Conservation (phyloP, 1,140 invertebrate genomes). For the Dendroctonus valens region DNA sequence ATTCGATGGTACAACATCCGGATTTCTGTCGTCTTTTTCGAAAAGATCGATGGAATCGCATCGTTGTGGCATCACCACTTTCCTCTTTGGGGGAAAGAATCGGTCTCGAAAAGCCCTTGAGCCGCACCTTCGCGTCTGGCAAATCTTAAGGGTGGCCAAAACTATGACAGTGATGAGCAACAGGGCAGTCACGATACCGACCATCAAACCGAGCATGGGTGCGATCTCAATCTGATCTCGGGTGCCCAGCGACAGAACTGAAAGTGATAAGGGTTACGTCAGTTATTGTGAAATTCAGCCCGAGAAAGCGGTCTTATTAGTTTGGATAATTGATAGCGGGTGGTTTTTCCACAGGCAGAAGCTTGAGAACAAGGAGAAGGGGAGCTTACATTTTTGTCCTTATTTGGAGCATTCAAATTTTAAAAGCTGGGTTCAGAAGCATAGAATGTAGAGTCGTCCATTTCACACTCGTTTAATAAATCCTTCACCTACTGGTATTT, state of each 20-base stretch:
- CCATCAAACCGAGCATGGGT: slow-evolving; percentile 70
- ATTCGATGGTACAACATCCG: slow-evolving; percentile 80
- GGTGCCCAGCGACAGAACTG: slow-evolving; percentile 47
- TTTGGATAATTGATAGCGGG: no score
- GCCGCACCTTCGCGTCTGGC: slow-evolving; percentile 57
- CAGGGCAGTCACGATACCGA: slow-evolving; percentile 68
- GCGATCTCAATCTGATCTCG: slow-evolving; percentile 64
- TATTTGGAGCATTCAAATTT: no score
- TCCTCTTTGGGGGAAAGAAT: slow-evolving; percentile 66
- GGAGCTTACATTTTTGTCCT: no score
- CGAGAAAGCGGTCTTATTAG: neutral
- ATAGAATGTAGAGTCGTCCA: no score
- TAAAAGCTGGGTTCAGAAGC: no score
- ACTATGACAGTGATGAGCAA: slow-evolving; percentile 68
- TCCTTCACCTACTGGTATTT: no score
- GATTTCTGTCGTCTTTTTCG: slow-evolving; percentile 76
- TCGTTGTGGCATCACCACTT: slow-evolving; percentile 60
- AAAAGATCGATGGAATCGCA: slow-evolving; percentile 68
- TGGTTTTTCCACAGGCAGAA: no score
- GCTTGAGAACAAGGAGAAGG: no score
- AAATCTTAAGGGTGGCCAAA: slow-evolving; percentile 66
- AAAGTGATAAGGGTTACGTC: slow-evolving; percentile 32
- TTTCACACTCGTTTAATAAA: no score
- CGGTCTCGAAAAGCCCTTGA: slow-evolving; percentile 55
- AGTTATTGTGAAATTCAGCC: slow-evolving; percentile 3